phyloP scores from a whole-genome alignment of 2,888 invertebrate species.

The Lepidonotus clava region DNA sequence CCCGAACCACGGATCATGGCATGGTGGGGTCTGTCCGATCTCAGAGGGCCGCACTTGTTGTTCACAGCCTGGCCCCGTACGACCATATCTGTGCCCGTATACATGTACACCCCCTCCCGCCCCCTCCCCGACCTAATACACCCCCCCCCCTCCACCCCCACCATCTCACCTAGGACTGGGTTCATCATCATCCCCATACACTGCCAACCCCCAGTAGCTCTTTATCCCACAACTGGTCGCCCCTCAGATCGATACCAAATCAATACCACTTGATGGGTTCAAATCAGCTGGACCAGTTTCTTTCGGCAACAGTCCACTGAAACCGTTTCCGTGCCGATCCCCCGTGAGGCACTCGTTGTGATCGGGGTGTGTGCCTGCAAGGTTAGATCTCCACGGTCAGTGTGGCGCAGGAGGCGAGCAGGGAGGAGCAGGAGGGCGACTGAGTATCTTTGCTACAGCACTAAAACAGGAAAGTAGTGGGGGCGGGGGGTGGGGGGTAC shows the following conservation, averaged over 20 bases:
- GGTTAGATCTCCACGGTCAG: no score
- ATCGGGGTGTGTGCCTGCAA: no score
- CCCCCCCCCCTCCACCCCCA: not conserved
- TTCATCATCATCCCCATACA: not conserved
- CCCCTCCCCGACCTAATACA: not conserved
- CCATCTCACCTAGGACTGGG: not conserved
- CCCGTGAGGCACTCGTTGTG: no score
- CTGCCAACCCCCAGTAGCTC: not conserved
- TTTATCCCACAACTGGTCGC: not conserved
- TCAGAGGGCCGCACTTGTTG: no score
- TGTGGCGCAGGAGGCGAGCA: not conserved
- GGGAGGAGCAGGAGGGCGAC: not conserved
- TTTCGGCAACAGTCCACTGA: no score
- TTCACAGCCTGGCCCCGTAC: no score
- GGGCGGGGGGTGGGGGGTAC: not conserved
- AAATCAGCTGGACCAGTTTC: not conserved
- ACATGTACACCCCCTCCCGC: no score
- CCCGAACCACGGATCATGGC: no score
- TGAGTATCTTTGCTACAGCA: conserved; percentile 18
- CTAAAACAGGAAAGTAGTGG: conserved; percentile 15
- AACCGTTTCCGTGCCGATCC: no score
- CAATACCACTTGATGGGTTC: conserved; percentile 29
- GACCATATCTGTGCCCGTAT: no score
- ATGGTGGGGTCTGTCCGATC: no score
- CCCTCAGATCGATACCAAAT: not conserved